phyloP scores from a whole-genome alignment of 2,888 invertebrate genomes.

The Elysia crispata region DNA sequence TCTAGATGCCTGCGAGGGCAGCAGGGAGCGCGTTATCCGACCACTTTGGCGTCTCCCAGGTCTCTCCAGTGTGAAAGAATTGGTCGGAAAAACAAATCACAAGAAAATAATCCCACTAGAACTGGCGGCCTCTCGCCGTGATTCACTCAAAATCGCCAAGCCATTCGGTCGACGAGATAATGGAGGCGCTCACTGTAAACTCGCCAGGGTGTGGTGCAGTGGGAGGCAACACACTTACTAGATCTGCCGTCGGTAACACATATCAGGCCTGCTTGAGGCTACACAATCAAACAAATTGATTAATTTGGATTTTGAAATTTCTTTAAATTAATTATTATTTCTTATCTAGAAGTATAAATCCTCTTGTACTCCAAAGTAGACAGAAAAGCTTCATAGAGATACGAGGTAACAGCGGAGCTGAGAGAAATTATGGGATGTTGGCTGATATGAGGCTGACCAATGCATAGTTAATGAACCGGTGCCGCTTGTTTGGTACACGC shows the following conservation, averaged over 20 bases:
- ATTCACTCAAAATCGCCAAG: slow-evolving; percentile 49
- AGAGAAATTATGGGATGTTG: slow-evolving; percentile 54
- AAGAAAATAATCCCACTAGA: slow-evolving; percentile 27
- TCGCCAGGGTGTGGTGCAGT: slow-evolving; percentile 54
- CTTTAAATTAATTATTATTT: not conserved
- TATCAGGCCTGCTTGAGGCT: not conserved
- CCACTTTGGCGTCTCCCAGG: slow-evolving; percentile 26
- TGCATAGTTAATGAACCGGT: slow-evolving; percentile 57
- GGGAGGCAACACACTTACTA: slow-evolving; percentile 47
- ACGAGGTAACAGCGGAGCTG: slow-evolving; percentile 47
- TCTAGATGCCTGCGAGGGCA: slow-evolving; percentile 46
- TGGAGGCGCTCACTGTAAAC: slow-evolving; percentile 50
- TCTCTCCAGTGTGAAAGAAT: slow-evolving; percentile 45
- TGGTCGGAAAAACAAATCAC: slow-evolving; percentile 25
- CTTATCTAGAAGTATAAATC: too few relatives aligned
- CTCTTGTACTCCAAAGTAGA: not conserved
- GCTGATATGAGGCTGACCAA: slow-evolving; percentile 54
- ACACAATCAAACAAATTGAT: not conserved
- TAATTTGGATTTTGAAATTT: not conserved
- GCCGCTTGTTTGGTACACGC: slow-evolving; percentile 21
- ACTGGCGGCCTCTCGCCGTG: slow-evolving; percentile 47
- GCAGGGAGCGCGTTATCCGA: slow-evolving; percentile 31
- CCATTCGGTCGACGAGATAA: slow-evolving; percentile 49
- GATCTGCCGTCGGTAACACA: slow-evolving; percentile 46
- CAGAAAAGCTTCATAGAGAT: not conserved